Evolutionary conservation across 2,888 invertebrate genomes (phyloP), one percentile per base, ranked within the genome.

Genomic region (Drosophila mayaguana): DNA sequence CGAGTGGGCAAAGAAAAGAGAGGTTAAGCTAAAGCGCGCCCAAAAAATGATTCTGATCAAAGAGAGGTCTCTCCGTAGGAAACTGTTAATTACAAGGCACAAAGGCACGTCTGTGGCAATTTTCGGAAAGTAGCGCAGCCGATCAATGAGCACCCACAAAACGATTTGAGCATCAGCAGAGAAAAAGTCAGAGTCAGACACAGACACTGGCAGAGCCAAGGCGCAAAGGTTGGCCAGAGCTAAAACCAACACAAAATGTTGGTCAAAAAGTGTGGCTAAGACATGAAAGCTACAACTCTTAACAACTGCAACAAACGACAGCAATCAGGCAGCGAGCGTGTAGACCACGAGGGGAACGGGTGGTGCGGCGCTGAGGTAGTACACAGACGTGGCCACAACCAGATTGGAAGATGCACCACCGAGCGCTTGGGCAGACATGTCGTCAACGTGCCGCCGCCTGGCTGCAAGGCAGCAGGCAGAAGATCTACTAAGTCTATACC

Each of bases 211-310:
- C 34, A 25, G 45, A 70, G 55, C 34, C 12, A 22, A 40, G 38
- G 42, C 32, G 34, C 43, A 56, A 36, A 60, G 36, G 51, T 43
- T 57, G 62, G 53, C 69, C 43, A 65, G 61, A 68, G 62, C 64
- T 43, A 59, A 74, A 67, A 60, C 56, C 51, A 67, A 78, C 75
- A 86, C 67, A 85, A 77, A 87, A 87, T 88, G 86, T 87, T 87
- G 90, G 86, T 87, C 86, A 87, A 83, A 83, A 90, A 90, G 91
- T 89, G 89, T 89, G 91, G 89, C 91, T 78, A 82, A 90, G 84
- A 89, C 91, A 89, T 89, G 90, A 83, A 88, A 89, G 90, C 82
- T 88, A 89, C 88, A 89, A 89, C 90, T 81, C 90, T 89, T 89
- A 84, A 85, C 89, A 90, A 88, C 84, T 83, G 81, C 83, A 89